phyloP scores from a whole-genome alignment of 2,113 vertebrate species.

The Coptodon rendalli region DNA sequence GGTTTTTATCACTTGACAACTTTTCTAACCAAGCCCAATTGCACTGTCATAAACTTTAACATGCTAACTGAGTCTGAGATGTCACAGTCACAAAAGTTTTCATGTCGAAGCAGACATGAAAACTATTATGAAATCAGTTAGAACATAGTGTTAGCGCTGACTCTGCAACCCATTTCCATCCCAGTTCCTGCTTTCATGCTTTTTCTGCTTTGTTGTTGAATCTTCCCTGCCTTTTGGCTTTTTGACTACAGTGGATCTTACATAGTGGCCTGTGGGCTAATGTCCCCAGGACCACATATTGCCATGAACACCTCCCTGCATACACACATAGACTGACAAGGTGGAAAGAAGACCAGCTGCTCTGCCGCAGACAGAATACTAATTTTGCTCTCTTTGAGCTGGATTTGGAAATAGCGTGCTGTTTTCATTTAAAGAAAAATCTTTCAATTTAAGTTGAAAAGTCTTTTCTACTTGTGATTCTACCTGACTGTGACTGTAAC shows the following conservation, averaged over 20 bases:
- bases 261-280: background rate
- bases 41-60: background rate
- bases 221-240: background rate
- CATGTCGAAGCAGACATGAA: rapidly evolving
- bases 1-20: background rate
- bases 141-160: background rate
- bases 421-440: background rate
- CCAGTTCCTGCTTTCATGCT: background rate
- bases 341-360: background rate
- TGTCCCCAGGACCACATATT: background rate
- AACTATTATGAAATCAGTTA: background rate
- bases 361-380: background rate
- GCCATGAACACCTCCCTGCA: background rate
- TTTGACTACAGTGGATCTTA: background rate
- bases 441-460: background rate
- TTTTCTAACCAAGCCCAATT: background rate
- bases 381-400: background rate
- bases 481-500: background rate
- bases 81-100: background rate
- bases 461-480: rapidly evolving
- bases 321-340: background rate
- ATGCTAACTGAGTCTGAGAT: background rate
- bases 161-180: background rate
- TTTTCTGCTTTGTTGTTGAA: background rate
- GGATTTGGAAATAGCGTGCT: background rate